These are phyloP conservation scores for Mustela nigripes DNA, from an alignment of 2,113 vertebrate genomes.

Conservation along the genomic window DNA sequence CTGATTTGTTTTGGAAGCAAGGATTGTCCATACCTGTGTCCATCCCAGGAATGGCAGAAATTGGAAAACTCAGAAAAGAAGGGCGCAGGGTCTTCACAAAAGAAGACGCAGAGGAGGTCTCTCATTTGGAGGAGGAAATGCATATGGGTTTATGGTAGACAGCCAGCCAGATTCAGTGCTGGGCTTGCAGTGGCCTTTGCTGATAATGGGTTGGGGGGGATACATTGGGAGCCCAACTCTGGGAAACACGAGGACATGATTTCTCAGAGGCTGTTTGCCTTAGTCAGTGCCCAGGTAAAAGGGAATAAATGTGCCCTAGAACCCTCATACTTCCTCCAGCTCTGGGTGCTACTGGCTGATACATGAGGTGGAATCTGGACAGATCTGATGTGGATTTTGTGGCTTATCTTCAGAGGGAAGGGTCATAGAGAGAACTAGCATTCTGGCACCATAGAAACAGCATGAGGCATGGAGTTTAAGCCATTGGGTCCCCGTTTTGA, in stretches of 20 bases:
- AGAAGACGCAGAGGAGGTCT: not conserved
- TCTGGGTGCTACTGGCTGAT: not conserved
- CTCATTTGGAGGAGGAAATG: not conserved
- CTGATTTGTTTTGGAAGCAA: not conserved
- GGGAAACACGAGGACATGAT: not conserved
- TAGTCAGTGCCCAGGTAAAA: not conserved
- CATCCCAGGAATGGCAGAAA: not conserved
- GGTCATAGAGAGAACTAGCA: not conserved
- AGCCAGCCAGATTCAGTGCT: not conserved
- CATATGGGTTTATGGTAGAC: not conserved
- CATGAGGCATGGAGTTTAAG: not conserved
- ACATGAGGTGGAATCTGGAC: not conserved
- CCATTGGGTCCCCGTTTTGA: not conserved
- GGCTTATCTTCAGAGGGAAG: not conserved
- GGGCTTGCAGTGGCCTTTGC: not conserved
- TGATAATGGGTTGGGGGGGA: not conserved
- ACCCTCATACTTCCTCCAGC: not conserved
- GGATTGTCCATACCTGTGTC: not conserved
- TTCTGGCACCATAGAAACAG: not conserved
- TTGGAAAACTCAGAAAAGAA: not conserved
- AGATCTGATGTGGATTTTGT: not conserved
- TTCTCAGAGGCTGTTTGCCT: not conserved
- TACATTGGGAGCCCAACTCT: not conserved
- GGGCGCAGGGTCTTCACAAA: not conserved
- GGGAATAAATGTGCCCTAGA: fast-evolving